These are phyloP conservation scores for Antennarius maculatus DNA, from an alignment of 2,797 vertebrate species.

Conservation along the genomic window DNA sequence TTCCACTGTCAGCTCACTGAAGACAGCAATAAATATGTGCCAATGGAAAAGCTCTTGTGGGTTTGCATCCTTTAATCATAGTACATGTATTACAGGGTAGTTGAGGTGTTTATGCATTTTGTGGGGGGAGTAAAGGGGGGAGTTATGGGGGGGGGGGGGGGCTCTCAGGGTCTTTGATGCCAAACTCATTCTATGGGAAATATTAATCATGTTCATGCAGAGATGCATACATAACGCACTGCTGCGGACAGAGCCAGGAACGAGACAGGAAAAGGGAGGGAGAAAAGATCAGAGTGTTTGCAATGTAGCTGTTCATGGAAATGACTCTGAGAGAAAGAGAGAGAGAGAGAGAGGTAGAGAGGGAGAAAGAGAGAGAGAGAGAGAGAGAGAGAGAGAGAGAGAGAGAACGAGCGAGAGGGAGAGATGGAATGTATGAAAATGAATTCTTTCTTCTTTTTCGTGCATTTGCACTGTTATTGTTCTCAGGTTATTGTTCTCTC, in stretches of 20 bases:
- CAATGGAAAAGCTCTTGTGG: slow-evolving; percentile 20
- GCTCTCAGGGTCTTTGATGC: slow-evolving; percentile 59
- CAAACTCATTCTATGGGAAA: slow-evolving; percentile 61
- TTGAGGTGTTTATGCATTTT: slow-evolving; percentile 15
- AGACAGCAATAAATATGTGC: slow-evolving; percentile 48
- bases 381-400: too few species aligned
- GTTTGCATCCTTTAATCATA: slow-evolving; percentile 42
- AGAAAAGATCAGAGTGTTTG: slow-evolving; percentile 40
- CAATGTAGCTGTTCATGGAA: slow-evolving; percentile 42
- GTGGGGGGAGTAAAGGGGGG: not conserved
- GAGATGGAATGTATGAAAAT: slow-evolving; percentile 47
- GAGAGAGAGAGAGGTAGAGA: not conserved
- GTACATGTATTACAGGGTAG: slow-evolving; percentile 3
- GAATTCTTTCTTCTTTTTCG: slow-evolving; percentile 39
- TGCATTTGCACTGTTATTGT: slow-evolving; percentile 37
- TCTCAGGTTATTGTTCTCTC: slow-evolving; percentile 62
- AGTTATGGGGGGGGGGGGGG: slow-evolving; percentile 5
- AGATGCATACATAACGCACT: slow-evolving; percentile 59
- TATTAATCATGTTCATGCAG: slow-evolving; percentile 68
- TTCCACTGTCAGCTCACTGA: slow-evolving; percentile 59
- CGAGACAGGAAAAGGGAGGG: slow-evolving; percentile 24
- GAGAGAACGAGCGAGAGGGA: too few species aligned
- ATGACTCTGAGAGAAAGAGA: slow-evolving; percentile 26
- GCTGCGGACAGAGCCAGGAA: slow-evolving; percentile 36
- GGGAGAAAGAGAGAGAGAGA: too few species aligned